Base-by-base conservation (phyloP, 2,797 vertebrate species). In the Mus caroli region DNA sequence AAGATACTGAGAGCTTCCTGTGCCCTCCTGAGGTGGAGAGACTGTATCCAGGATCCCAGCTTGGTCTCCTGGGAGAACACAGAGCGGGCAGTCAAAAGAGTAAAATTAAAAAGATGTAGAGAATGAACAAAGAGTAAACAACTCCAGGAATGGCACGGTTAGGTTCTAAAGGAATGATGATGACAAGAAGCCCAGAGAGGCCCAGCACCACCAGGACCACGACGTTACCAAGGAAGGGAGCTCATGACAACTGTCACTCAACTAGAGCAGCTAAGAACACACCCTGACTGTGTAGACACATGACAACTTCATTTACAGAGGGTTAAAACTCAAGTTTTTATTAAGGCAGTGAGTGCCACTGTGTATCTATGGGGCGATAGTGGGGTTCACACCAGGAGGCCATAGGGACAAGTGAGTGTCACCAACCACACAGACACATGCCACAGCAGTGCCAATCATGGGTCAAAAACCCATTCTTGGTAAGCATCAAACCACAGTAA, bases 371-470 rank as follows among this genome's bases (percentile, higher is more conserved):
- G 15, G 43, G 22, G 26, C 9, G 64, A 14, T 14, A 8, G 22
- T 3, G 34, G 34, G 24, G 19, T n/a, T 83, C 58, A 20, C 71
- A 13, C 7, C 22, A 20, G 20, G n/a, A 46, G 1, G 37, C 12
- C 43, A 0, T 6, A 24, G 56, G 50, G 54, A 37, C 31, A 43
- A 43, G 26, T 3, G 1, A 67, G 60, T 73, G 20, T 20, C 3
- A 0, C 69, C 71, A 80, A 10, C 20, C 3, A 1, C 62, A 64
- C 56, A 22, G 0, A 20, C 0, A 26, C 1, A 19, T 0, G 31
- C 13, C 40, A 19, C 5, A 69, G 26, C 34, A 2, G 60, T 43
- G 43, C 28, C 26, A 43, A 17, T 3, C 34, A 62, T 50, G 14
- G 28, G 10, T 64, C 28, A 67, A 43, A 71, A 79, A 37, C 34